These are phyloP conservation scores for Elaphurus davidianus DNA, from an alignment of 2,113 vertebrate species.

Conservation along the genomic window DNA sequence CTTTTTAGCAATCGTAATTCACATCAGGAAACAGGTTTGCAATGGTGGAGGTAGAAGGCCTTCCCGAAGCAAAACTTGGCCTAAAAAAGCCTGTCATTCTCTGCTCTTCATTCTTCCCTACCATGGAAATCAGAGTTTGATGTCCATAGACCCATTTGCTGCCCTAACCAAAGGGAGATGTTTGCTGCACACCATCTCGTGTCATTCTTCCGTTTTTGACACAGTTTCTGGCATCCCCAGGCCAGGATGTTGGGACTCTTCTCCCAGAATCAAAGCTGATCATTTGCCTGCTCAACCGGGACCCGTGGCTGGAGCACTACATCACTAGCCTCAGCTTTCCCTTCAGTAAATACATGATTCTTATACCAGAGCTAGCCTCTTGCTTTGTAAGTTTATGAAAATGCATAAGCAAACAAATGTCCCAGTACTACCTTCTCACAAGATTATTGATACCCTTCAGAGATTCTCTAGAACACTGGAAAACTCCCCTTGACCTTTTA, in stretches of 20 bases:
- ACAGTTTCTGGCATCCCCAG: background rate
- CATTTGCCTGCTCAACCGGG: background rate
- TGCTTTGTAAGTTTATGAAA: conserved; percentile 19
- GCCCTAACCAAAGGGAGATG: background rate
- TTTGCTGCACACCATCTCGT: background rate
- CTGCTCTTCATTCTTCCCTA: background rate
- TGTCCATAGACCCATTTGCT: background rate
- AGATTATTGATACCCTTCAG: background rate
- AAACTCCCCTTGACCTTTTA: background rate
- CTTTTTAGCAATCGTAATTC: background rate
- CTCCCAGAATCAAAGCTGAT: background rate
- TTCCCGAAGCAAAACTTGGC: background rate
- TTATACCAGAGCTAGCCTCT: background rate
- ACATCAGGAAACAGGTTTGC: background rate
- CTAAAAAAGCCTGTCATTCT: background rate
- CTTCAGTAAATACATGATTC: background rate
- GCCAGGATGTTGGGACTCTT: background rate
- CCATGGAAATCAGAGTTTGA: background rate
- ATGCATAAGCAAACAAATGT: background rate
- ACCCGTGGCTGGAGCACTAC: background rate
- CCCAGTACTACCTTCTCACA: background rate
- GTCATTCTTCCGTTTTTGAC: background rate
- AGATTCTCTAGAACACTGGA: background rate
- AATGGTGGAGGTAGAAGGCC: background rate
- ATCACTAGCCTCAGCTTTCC: background rate